phyloP scores from a whole-genome alignment of 35 echinoderm and acorn worm genomes.

The Lytechinus pictus region DNA sequence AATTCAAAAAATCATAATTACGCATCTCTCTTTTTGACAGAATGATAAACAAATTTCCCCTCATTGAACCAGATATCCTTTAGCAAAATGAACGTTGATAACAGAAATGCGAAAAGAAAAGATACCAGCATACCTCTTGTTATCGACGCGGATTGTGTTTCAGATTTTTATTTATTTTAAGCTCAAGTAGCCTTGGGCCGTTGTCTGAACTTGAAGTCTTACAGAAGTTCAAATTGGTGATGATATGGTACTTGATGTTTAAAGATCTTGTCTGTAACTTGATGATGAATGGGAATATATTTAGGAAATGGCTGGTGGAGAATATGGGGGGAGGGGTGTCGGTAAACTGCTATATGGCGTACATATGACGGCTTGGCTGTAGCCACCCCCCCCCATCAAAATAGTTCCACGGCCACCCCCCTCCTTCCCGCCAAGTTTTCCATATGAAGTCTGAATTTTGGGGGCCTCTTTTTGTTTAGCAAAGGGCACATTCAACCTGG shows the following conservation, averaged over 20 bases:
- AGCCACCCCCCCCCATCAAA: no score
- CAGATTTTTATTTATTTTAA: background rate
- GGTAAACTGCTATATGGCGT: background rate
- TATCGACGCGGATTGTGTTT: background rate
- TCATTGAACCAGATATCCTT: background rate
- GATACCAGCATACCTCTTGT: background rate
- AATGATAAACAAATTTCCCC: background rate
- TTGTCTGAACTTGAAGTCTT: background rate
- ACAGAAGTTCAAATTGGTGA: background rate
- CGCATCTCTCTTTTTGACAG: background rate
- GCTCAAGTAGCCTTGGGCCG: background rate
- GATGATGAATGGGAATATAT: background rate
- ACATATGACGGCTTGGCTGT: background rate
- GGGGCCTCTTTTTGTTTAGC: no score
- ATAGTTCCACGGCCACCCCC: no score
- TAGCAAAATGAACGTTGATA: background rate
- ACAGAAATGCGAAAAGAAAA: background rate
- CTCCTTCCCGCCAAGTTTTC: no score
- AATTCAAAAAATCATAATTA: background rate
- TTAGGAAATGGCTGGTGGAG: background rate
- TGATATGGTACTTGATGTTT: background rate
- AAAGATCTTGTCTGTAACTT: background rate
- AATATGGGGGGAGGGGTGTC: background rate
- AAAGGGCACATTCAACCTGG: no score
- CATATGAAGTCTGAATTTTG: no score